Evolutionary conservation across 2,797 vertebrate species (phyloP), one percentile per base, ranked within the genome.

Genomic region (Arrhamphus sclerolepis): DNA sequence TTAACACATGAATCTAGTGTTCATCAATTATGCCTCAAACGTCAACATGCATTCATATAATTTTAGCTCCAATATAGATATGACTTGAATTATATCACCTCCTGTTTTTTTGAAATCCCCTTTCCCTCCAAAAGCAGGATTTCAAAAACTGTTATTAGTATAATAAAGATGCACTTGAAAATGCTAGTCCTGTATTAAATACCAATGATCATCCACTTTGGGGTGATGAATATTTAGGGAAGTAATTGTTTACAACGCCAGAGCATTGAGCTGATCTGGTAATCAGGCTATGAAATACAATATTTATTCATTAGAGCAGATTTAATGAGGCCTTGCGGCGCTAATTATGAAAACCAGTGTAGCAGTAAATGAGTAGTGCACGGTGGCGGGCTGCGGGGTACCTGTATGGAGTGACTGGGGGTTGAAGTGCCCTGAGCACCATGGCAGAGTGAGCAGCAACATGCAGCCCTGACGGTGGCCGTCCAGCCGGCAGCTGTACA

Each of bases 291-390:
- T 98, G 97, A 98, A 99, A 99, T 99, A 99, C 96, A 99, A 98
- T 99, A 99, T 99, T 99, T 99, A 99, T 99, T 99, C 97, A 99
- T 99, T 99, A 99, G 96, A 99, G 98, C 96, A 96, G 96, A 98
- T 97, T 99, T 99, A 99, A 99, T 99, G 97, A 99, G 96, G 96
- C 96, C 97, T 99, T 93, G 96, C 97, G 96, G 97, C 95, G 97
- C 96, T 99, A 99, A 99, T 99, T 99, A 99, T 96, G 96, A 98
- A 98, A 99, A 95, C 96, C 97, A 98, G 95, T 96, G 97, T 98
- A 97, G 97, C 97, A 98, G 96, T 96, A 99, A 99, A 99, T 99
- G 97, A 98, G 96, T 95, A 96, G 95, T 93, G 94, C 94, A 91
- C 91, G 93, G 94, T 93, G 93, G 94, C 91, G 78, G 87, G 83